Evolutionary conservation across 2,888 invertebrate species (phyloP), one percentile per base, ranked within the genome.

Genomic region (Drosophila melanosoma): DNA sequence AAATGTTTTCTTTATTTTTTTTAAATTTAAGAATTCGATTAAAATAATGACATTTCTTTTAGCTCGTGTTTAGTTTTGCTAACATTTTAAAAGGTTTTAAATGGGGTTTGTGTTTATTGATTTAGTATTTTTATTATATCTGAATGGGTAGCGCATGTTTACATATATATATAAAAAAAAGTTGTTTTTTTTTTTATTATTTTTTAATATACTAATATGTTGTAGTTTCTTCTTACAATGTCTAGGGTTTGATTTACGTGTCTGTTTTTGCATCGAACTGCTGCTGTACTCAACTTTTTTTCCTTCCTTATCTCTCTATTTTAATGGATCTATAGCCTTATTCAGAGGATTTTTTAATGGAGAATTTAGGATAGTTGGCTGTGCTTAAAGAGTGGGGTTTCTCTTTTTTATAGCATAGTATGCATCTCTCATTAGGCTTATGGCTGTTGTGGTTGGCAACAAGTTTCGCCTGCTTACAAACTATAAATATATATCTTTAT

Each of bases 351-450:
- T 33, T 45, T 32, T 35, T 33, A 15, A 15, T 33, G 63, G 29
- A 3, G 7, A 38, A 38, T 40, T 53, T 52, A 38, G 45, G 56
- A 29, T 69, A 62, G 42, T 45, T 72, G 48, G 73, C 60, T 72
- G 35, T 72, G 38, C 54, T 70, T 45, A 32, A 68, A 68, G 69
- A 65, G 52, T 20, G n/a, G n/a, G 3, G 12, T 15, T 35, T 15
- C 38, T 29, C 12, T 33, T 12, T 36, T 20, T 4, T 8, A 10
- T 36, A 71, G 48, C 72, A 70, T 56, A 48, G 33, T 60, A 38
- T 42, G 64, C 59, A 60, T 77, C 61, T 72, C 82, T 65, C 73
- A 40, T 57, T 62, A 62, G 79, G 69, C 79, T 78, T 82, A 79
- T 79, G 78, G 82, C 82, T 69, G 57, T 36, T 66, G 48, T 58